A percentile compares a stretch with the other conserved stretches of the same genome.
Conservation (phyloP, 2,888 invertebrate species). For the Asteroscopus sphinx region DNA sequence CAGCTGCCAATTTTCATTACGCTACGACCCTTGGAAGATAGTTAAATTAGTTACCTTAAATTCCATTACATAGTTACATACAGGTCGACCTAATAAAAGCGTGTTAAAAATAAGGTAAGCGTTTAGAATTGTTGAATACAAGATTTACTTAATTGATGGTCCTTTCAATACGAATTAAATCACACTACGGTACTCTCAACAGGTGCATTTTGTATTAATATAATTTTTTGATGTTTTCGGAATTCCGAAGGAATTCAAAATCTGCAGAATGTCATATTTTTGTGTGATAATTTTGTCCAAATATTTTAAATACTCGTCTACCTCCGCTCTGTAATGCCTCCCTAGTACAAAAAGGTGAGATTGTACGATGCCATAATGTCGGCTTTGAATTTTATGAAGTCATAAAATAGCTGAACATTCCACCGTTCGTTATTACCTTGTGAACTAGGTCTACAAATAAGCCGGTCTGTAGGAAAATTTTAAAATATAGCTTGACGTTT, state of each 20-base stretch:
- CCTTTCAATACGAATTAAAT: too few relatives aligned
- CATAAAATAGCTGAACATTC: slow-evolving; percentile 40
- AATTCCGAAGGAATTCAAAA: neutral
- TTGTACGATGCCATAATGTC: slow-evolving; percentile 15
- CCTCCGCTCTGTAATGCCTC: neutral
- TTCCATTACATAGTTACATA: too few relatives aligned
- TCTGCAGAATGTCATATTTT: neutral
- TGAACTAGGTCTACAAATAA: slow-evolving; percentile 6
- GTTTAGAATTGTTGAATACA: too few relatives aligned
- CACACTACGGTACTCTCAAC: too few relatives aligned
- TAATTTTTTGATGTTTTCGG: too few relatives aligned
- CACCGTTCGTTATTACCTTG: slow-evolving; percentile 34
- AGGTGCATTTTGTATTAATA: too few relatives aligned
- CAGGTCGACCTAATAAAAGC: too few relatives aligned
- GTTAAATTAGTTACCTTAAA: too few relatives aligned
- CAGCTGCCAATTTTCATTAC: too few relatives aligned
- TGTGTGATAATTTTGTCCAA: neutral
- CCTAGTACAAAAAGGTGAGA: slow-evolving; percentile 17
- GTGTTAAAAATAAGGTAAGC: too few relatives aligned
- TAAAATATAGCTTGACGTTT: slow-evolving; percentile 1
- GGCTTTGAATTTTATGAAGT: slow-evolving; percentile 42
- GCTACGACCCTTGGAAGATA: too few relatives aligned
- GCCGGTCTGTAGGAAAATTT: neutral
- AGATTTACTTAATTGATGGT: too few relatives aligned
- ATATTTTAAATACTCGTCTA: slow-evolving; percentile 11